phyloP scores from a whole-genome alignment of 2,797 vertebrate species.

The Tinamus major region DNA sequence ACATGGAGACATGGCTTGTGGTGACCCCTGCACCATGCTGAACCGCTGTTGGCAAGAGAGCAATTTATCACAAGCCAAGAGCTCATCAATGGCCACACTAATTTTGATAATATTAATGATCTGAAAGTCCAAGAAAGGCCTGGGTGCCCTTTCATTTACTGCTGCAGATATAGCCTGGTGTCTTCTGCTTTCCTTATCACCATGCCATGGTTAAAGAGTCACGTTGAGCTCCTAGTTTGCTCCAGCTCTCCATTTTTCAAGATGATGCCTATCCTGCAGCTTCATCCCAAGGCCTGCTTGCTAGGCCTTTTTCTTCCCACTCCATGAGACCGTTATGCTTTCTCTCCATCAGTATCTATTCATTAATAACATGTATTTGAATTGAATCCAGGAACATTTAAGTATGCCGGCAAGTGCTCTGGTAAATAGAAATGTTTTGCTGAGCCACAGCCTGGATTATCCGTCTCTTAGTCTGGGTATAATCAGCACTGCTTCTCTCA shows the following conservation, averaged over 20 bases:
- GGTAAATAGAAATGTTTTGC: slow-evolving; percentile 48
- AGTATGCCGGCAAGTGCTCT: slow-evolving; percentile 41
- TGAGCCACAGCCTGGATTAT: slow-evolving; percentile 37
- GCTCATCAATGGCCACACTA: background rate
- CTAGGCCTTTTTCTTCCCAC: background rate
- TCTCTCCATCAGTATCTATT: background rate
- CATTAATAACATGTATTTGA: background rate
- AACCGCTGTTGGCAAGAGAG: background rate
- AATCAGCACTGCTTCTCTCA: slow-evolving; percentile 54
- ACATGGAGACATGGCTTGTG: background rate
- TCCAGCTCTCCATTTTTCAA: background rate
- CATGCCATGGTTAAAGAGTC: background rate
- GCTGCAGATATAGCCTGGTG: background rate
- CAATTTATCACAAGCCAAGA: background rate
- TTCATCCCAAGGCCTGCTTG: background rate
- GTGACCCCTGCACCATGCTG: background rate
- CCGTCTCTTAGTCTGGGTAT: slow-evolving; percentile 33
- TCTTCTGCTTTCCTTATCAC: background rate
- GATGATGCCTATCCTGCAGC: background rate
- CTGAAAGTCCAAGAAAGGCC: background rate
- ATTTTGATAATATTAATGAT: background rate
- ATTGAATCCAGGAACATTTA: background rate
- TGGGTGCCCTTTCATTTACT: background rate
- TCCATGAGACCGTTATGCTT: background rate
- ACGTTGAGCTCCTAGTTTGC: background rate